Percentiles rank a stretch among this genome's conserved stretches.
Evolutionary conservation across 2,113 vertebrate genomes (phyloP).

Genomic region (Pseudolaguvia tuberculata): DNA sequence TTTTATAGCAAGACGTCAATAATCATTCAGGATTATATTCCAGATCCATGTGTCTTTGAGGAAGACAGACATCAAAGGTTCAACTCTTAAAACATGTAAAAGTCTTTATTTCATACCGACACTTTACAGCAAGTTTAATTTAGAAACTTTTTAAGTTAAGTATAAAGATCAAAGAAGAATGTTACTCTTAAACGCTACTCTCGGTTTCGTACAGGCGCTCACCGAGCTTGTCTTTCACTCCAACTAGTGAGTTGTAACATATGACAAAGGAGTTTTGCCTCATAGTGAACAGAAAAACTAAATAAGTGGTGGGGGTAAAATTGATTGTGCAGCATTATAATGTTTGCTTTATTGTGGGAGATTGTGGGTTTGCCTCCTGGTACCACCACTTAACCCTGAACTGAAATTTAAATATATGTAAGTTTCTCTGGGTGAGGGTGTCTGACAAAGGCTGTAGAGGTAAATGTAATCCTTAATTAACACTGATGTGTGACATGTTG

Average conservation of each 20-base stretch:
- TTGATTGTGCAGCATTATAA: too few species aligned
- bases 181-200: slow-evolving; percentile 40
- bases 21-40: too few species aligned
- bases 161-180: slow-evolving; percentile 44
- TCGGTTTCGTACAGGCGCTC: slow-evolving; percentile 8
- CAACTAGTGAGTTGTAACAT: too few species aligned
- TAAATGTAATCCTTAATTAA: too few species aligned
- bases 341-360: too few species aligned
- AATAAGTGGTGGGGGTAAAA: too few species aligned
- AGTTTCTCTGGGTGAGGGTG: too few species aligned
- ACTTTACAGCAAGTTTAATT: slow-evolving; percentile 61
- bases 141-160: neutral
- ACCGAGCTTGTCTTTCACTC: neutral
- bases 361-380: neutral
- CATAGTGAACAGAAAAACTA: neutral
- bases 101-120: slow-evolving; percentile 68
- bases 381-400: neutral
- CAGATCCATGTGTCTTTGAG: too few species aligned
- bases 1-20: neutral
- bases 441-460: too few species aligned
- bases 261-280: too few species aligned
- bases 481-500: neutral
- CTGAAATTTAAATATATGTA: too few species aligned
- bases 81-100: slow-evolving; percentile 53
- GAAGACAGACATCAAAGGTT: neutral